A percentile compares a stretch with the other conserved stretches of the same genome.
Evolutionary conservation across 2,113 vertebrate genomes (phyloP).

Genomic region (Chunga burmeisteri): DNA sequence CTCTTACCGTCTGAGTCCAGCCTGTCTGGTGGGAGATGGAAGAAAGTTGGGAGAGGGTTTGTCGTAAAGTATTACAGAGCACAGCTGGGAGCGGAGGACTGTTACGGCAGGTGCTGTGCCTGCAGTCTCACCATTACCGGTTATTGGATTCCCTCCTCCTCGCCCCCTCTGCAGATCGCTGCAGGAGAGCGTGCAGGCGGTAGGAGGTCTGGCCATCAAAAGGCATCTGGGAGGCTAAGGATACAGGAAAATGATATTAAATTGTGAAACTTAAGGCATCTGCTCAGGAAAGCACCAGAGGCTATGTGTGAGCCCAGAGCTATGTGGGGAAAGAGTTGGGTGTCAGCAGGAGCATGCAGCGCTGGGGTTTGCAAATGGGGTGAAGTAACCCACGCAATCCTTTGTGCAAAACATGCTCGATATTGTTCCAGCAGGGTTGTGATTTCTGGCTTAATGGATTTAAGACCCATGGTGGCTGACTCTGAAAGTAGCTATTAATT

Average conservation of each 20-base stretch:
- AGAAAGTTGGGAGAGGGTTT: background rate
- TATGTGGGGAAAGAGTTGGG: background rate
- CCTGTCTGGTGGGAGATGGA: background rate
- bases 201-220: background rate
- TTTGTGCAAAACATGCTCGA: accelerated
- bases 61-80: accelerated
- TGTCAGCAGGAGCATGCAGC: background rate
- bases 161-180: background rate
- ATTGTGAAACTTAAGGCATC: background rate
- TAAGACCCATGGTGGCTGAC: accelerated
- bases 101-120: background rate
- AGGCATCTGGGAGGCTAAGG: background rate
- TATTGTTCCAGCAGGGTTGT: background rate
- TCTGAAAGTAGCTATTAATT: background rate
- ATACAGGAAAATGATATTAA: background rate
- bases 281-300: background rate
- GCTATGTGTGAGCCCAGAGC: background rate
- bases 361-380: background rate
- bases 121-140: background rate
- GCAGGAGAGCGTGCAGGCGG: accelerated
- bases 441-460: background rate
- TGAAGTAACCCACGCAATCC: background rate
- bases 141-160: background rate
- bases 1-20: background rate
- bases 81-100: background rate